Evolutionary conservation across 2,888 invertebrate species (phyloP).

Genomic region (Fragum sueziense): DNA sequence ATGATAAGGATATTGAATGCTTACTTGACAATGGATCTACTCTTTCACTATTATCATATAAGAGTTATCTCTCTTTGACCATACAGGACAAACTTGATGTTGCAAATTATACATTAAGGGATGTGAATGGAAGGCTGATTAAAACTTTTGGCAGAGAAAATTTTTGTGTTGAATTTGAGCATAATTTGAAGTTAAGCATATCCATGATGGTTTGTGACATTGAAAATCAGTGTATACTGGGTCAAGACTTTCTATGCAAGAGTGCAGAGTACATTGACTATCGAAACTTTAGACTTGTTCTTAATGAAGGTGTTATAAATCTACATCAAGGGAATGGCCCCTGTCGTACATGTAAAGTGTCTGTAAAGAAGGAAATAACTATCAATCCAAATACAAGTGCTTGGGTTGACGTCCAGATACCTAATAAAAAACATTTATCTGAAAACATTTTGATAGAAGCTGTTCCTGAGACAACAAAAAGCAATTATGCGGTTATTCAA

Average conservation of each 20-base stretch:
- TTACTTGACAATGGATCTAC: not conserved
- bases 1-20: not conserved
- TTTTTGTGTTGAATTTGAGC: not conserved
- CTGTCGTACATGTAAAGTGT: not conserved
- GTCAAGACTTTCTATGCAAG: not conserved
- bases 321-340: not conserved
- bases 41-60: not conserved
- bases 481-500: not conserved
- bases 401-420: conserved; percentile 11
- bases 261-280: not conserved
- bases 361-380: not conserved
- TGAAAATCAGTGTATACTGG: not conserved
- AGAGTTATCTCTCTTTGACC: not conserved
- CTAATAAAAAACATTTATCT: not conserved
- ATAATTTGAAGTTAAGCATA: not conserved
- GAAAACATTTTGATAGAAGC: conserved; percentile 6
- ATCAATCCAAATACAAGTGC: conserved; percentile 1
- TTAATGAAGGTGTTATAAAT: not conserved
- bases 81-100: not conserved
- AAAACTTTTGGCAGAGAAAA: not conserved
- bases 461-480: conserved; percentile 5
- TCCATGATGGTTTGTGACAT: not conserved
- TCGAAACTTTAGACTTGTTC: not conserved
- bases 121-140: not conserved
- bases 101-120: not conserved